Evolutionary conservation across 2,113 vertebrate genomes (phyloP), one percentile per base, ranked within the genome.

Genomic region (Choloepus hoffmanni): DNA sequence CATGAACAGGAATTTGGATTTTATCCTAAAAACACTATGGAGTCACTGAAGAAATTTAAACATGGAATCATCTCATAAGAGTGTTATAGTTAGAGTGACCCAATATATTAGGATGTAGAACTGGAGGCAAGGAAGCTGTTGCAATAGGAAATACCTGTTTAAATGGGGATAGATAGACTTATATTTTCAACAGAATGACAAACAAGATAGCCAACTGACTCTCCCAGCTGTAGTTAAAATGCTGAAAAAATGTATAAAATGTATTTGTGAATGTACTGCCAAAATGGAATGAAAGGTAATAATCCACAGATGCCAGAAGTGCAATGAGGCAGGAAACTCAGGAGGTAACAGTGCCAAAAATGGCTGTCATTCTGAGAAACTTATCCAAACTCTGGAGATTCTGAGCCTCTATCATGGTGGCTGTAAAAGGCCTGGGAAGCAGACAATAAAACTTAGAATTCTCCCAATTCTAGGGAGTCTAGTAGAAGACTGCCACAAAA

Each of bases 191-290:
- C 12, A 81, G 14, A 81, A 76, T 63, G 70, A 26, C n/a, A 23
- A 73, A 40, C n/a, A 48, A 79, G 55, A 36, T 82, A 24, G 2
- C 19, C n/a, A 24, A 30, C 45, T 63, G 23, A 43, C 21, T 33
- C n/a, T 8, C 53, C 68, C 8, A 30, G 55, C 89, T 87, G 55
- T 1, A 81, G 21, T 95, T 94, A 94, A 79, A 90, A 81, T 76
- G 12, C 28, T n/a, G 6, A 81, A 60, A 53, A 70, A 43, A 87
- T 43, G 68, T 2, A 11, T 15, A 48, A n/a, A 45, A 53, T 67
- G 40, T 70, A 1, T 73, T 74, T 92, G 86, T 45, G 63, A 76
- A 73, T 58, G 48, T 12, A 40, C 84, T 85, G 50, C 43, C 84
- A 81, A 48, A 70, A 28, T 65, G 43, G n/a, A 43, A 50, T 43